Evolutionary conservation across 1,140 invertebrate species (phyloP), one percentile per base, ranked within the genome.

Genomic region (Drosophila bocki): DNA sequence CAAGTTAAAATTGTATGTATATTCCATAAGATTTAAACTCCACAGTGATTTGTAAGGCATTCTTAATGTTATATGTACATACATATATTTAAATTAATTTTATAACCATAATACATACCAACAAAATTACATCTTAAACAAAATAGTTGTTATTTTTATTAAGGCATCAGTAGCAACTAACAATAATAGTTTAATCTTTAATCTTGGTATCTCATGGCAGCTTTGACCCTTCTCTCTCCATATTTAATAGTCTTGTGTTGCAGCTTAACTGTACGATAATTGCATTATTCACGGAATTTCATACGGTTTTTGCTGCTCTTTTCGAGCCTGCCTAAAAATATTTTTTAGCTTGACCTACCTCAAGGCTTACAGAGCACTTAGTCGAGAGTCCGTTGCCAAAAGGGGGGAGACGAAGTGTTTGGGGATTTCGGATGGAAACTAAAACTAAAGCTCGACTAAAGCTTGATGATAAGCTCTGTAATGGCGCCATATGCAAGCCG

Each of bases 341-440:
- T 75, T 75, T 74, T 62, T 22, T 56, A 56, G 47, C 70, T 64
- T 75, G 72, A 75, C 72, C 72, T 75, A 75, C 72, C 72, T 75
- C 72, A 75, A 75, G 72, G 72, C 50, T 75, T 71, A 72, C 26
- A 26, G 39, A 64, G 71, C 62, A 69, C 53, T 77, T 74, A 74
- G 62, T 47, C 72, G 17, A 67, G 17, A 67, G 62, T 39, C 47
- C 35, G 37, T 33, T 39, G 42, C 13, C 35, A 26, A 48, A 29
- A 9, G 9, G 17, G 42, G 26, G 22, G 3, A 19, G 29, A 37
- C 13, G 33, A 22, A 15, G 19, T 39, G 35, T 39, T 39, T 39
- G 33, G 44, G 35, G 37, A 15, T 22, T 41, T 63, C 15, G 13
- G 35, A 44, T 41, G 53, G 37, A 22, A 44, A 44, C 67, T 53